phyloP scores from a whole-genome alignment of 2,113 vertebrate genomes.

The Podarcis muralis region DNA sequence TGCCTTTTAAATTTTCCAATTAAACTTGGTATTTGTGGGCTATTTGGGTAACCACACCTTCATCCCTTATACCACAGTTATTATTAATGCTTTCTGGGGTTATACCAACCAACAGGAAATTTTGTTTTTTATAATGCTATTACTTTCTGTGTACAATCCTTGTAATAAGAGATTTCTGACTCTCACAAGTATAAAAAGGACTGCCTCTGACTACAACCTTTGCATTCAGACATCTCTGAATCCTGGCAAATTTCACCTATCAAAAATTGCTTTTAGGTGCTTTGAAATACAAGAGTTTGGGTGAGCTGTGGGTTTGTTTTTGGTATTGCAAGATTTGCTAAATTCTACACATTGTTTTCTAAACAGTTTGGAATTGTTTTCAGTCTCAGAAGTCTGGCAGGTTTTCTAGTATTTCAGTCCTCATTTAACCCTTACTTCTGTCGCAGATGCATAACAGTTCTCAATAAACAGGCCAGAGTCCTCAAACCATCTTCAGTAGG shows the following conservation, averaged over 20 bases:
- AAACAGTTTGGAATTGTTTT: neutral
- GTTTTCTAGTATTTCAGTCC: constrained; percentile 1
- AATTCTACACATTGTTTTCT: neutral
- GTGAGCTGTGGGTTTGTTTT: neutral
- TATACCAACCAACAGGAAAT: constrained; percentile 60
- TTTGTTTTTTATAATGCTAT: constrained; percentile 27
- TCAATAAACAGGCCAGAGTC: neutral
- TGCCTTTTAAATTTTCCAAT: neutral
- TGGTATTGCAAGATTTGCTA: neutral
- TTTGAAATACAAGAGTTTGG: neutral
- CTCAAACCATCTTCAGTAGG: neutral
- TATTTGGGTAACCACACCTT: constrained; percentile 40
- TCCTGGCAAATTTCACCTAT: constrained; percentile 42
- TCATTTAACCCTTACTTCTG: constrained; percentile 13
- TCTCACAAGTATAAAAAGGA: constrained; percentile 47
- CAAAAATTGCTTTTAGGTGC: neutral
- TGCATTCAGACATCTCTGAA: constrained; percentile 44
- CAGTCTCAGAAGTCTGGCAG: neutral
- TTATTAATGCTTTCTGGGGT: constrained; percentile 44
- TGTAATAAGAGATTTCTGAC: constrained; percentile 60
- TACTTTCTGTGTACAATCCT: constrained; percentile 51
- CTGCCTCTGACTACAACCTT: constrained; percentile 42
- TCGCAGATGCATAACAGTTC: neutral
- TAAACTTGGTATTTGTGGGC: constrained; percentile 42
- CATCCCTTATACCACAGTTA: constrained; percentile 31